These are phyloP conservation scores for Drosophila hydei DNA, from an alignment of 1,140 invertebrate species.

Conservation along the genomic window DNA sequence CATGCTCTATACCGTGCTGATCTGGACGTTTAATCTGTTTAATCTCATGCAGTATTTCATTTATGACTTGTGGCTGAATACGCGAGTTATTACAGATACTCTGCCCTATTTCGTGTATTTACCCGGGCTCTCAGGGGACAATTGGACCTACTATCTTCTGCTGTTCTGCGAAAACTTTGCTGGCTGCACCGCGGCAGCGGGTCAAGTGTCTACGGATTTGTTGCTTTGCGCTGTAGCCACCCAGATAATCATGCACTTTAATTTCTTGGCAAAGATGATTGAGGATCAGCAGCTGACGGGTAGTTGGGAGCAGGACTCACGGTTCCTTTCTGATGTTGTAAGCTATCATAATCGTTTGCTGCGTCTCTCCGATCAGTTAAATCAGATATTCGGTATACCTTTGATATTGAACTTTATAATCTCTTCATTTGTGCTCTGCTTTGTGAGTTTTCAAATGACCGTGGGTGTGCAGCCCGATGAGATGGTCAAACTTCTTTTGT, in stretches of 20 bases:
- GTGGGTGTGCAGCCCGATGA: conserved; percentile 57
- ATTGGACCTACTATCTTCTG: conserved; percentile 63
- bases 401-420: conserved; percentile 67
- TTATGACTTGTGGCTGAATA: conserved; percentile 56
- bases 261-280: conserved; percentile 47
- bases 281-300: conserved; percentile 25
- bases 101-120: conserved; percentile 64
- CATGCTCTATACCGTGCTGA: conserved; percentile 63
- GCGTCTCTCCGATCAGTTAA: conserved; percentile 36
- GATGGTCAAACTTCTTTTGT: conserved; percentile 61
- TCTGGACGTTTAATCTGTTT: conserved; percentile 77
- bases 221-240: conserved; percentile 65
- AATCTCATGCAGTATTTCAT: conserved; percentile 59
- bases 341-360: conserved; percentile 55
- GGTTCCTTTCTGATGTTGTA: conserved; percentile 32
- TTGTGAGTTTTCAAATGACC: conserved; percentile 75
- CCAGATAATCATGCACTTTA: conserved; percentile 72
- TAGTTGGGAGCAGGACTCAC: conserved; percentile 39
- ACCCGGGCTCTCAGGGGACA: conserved; percentile 54
- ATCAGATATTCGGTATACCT: conserved; percentile 65
- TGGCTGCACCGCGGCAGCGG: conserved; percentile 67
- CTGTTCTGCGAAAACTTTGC: conserved; percentile 54
- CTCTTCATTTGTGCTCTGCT: conserved; percentile 74
- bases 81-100: conserved; percentile 30
- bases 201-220: conserved; percentile 70